Evolutionary conservation across 2,113 vertebrate species (phyloP).

Genomic region (Catharus bicknelli): DNA sequence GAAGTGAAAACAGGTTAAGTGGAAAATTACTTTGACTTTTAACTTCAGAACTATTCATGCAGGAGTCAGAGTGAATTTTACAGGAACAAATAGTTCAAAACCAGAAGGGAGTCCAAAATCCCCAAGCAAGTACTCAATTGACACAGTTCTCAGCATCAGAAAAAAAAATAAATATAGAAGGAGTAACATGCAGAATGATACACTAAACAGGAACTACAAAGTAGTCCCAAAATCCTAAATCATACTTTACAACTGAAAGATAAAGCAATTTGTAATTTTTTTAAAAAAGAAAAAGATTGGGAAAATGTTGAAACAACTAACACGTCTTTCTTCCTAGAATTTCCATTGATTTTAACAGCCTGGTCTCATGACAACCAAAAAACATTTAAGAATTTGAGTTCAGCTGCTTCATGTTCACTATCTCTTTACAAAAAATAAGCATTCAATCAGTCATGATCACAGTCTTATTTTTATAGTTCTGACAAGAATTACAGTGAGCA

Average conservation of each 20-base stretch:
- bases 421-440: neutral
- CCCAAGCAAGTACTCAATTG: neutral
- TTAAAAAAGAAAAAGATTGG: fast-evolving
- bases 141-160: neutral
- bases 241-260: neutral
- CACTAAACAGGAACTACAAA: neutral
- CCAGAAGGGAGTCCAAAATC: neutral
- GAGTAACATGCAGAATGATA: neutral
- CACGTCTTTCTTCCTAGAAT: neutral
- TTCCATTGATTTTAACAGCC: neutral
- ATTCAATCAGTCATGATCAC: neutral
- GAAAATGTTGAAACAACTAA: neutral
- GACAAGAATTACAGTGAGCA: neutral
- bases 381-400: neutral
- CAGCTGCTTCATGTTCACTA: neutral
- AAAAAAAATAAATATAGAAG: neutral
- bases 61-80: neutral
- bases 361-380: neutral
- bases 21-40: neutral
- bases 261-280: neutral
- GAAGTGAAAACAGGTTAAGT: neutral
- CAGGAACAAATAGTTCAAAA: neutral
- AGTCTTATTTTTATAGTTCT: neutral
- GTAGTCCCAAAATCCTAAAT: neutral
- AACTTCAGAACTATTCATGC: neutral